Evolutionary conservation across 2,888 invertebrate species (phyloP).

Genomic region (Cepaea hortensis): DNA sequence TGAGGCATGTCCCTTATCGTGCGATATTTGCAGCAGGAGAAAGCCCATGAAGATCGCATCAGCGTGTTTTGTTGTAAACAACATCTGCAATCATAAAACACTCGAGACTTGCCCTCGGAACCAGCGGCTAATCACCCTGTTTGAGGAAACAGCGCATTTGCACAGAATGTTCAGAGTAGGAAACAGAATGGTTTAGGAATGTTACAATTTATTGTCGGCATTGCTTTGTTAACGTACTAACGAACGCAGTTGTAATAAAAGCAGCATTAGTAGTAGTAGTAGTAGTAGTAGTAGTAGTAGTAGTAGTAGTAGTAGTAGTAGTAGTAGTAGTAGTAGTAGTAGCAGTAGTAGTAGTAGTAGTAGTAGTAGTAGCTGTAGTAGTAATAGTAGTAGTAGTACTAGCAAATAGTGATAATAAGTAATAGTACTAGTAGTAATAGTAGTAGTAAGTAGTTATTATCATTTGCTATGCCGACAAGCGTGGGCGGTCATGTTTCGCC

Average conservation of each 20-base stretch:
- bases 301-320: slow-evolving; percentile 11
- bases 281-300: background rate
- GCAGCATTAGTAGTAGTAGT: background rate
- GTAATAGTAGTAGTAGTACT: background rate
- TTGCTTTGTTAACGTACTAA: too few relatives aligned
- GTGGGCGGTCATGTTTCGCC: too few relatives aligned
- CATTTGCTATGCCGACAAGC: too few relatives aligned
- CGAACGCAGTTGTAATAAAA: background rate
- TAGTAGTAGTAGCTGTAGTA: background rate
- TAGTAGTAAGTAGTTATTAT: background rate
- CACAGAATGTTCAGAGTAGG: too few relatives aligned
- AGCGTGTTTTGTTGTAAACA: too few relatives aligned
- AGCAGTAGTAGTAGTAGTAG: background rate
- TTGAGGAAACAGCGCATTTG: too few relatives aligned
- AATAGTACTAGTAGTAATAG: background rate
- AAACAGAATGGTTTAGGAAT: too few relatives aligned
- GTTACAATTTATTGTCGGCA: too few relatives aligned
- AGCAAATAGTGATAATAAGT: background rate
- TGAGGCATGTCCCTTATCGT: too few relatives aligned
- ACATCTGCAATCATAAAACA: background rate
- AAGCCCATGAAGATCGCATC: too few relatives aligned
- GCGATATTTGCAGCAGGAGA: too few relatives aligned
- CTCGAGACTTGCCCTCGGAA: background rate
- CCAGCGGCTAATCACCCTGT: background rate
- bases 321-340: background rate